Conservation (phyloP, 2,113 vertebrate genomes). For the Hippolais icterina region DNA sequence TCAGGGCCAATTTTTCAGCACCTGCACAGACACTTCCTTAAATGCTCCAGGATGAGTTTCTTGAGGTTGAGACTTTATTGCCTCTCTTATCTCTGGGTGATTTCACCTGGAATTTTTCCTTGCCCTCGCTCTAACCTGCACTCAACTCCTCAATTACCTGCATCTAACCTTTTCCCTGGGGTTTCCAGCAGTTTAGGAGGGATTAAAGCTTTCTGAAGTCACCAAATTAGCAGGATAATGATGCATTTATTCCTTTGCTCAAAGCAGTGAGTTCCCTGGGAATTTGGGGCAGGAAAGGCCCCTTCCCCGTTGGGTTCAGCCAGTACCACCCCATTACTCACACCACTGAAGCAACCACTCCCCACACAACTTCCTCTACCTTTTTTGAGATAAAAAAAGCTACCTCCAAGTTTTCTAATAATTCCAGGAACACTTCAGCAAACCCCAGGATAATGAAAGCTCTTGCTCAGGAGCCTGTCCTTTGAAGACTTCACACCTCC, state of each 20-base stretch:
- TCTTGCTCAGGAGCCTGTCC: neutral
- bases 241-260: neutral
- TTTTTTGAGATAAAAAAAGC: constrained; percentile 27
- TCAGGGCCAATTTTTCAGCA: neutral
- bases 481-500: constrained; percentile 17
- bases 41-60: neutral
- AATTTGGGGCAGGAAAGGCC: neutral
- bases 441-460: neutral
- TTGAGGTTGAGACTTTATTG: neutral
- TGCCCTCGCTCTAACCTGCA: neutral
- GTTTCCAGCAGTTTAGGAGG: neutral
- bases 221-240: neutral
- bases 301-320: neutral
- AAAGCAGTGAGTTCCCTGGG: neutral
- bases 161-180: neutral
- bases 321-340: constrained; percentile 57
- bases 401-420: constrained; percentile 13
- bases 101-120: neutral
- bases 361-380: neutral
- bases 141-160: neutral
- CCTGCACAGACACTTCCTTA: neutral
- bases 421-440: neutral
- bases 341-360: constrained; percentile 11
- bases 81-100: neutral
- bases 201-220: neutral